These are phyloP conservation scores for Melanotaenia boesemani DNA, from an alignment of 2,797 vertebrate genomes.

Conservation along the genomic window DNA sequence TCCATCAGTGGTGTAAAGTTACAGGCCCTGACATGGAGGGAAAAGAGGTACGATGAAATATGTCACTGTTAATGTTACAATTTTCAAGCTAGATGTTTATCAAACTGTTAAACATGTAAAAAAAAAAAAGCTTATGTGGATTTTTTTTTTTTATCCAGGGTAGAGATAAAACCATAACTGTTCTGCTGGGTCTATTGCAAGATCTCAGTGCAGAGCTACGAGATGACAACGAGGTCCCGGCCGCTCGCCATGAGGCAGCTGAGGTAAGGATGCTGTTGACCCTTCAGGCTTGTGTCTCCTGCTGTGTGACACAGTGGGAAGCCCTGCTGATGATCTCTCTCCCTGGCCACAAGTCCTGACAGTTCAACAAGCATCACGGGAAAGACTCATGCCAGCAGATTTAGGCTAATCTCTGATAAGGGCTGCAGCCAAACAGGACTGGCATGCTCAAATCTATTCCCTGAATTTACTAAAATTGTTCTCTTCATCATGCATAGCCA, in stretches of 20 bases:
- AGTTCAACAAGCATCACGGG: slow-evolving; percentile 52
- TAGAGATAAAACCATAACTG: slow-evolving; percentile 50
- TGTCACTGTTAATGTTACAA: neutral
- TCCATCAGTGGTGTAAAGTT: slow-evolving; percentile 90
- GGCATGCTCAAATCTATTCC: slow-evolving; percentile 52
- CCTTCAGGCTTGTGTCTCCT: slow-evolving; percentile 24
- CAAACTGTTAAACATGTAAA: neutral
- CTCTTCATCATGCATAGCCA: neutral
- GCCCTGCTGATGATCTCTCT: slow-evolving; percentile 57
- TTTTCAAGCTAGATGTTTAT: neutral
- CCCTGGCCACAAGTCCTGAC: slow-evolving; percentile 42
- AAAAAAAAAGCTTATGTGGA: neutral
- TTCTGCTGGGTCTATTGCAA: slow-evolving; percentile 65
- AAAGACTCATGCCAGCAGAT: slow-evolving; percentile 70
- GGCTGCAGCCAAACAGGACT: slow-evolving; percentile 68
- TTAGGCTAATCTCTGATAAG: slow-evolving; percentile 77
- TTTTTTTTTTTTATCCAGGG: slow-evolving; percentile 42
- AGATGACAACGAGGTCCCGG: slow-evolving; percentile 35
- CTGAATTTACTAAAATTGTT: slow-evolving; percentile 21
- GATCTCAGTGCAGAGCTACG: slow-evolving; percentile 61
- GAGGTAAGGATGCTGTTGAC: slow-evolving; percentile 65
- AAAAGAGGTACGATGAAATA: slow-evolving; percentile 84
- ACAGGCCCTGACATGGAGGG: slow-evolving; percentile 82
- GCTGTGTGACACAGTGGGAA: slow-evolving; percentile 47
- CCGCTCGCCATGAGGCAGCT: slow-evolving; percentile 19